Conservation (phyloP, 2,797 vertebrate species). For the Cyprinodon diabolis region DNA sequence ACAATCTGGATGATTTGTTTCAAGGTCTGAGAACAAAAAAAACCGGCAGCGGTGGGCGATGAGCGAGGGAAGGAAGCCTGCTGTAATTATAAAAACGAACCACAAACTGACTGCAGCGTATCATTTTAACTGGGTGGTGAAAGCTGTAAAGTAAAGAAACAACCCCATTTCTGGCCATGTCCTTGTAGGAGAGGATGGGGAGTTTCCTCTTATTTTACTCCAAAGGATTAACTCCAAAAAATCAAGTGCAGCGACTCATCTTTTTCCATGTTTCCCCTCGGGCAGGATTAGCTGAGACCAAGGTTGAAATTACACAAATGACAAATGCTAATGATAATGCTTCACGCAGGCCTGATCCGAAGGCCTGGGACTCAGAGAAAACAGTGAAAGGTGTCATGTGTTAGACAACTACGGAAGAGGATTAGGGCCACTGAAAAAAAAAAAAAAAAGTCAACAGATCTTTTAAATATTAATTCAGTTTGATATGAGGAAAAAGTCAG, state of each 20-base stretch:
- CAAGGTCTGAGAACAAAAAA: constrained; percentile 26
- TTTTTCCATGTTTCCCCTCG: constrained; percentile 50
- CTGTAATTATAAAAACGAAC: constrained; percentile 61
- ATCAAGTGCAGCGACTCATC: constrained; percentile 70
- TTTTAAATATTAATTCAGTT: too few relatives aligned
- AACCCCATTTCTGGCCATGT: constrained; percentile 41
- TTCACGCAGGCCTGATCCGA: neutral
- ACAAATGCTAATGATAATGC: neutral
- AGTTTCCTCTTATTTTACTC: constrained; percentile 59
- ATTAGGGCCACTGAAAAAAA: too few relatives aligned
- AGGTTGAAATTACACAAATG: neutral
- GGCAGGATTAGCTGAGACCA: neutral
- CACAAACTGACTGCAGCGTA: constrained; percentile 62
- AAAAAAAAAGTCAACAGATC: too few relatives aligned
- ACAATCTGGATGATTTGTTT: constrained; percentile 13
- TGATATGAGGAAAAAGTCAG: too few relatives aligned
- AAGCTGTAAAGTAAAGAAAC: constrained; percentile 68
- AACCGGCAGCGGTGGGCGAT: constrained; percentile 41
- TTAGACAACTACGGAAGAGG: neutral
- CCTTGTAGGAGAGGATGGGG: constrained; percentile 41
- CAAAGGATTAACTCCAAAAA: constrained; percentile 49
- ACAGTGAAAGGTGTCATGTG: neutral
- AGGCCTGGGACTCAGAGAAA: neutral
- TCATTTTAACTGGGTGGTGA: constrained; percentile 72
- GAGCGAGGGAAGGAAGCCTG: constrained; percentile 56